A percentile compares a stretch with the other conserved stretches of the same genome.
Evolutionary conservation across 1,140 invertebrate species (phyloP).

Genomic region (Gryon sp.): DNA sequence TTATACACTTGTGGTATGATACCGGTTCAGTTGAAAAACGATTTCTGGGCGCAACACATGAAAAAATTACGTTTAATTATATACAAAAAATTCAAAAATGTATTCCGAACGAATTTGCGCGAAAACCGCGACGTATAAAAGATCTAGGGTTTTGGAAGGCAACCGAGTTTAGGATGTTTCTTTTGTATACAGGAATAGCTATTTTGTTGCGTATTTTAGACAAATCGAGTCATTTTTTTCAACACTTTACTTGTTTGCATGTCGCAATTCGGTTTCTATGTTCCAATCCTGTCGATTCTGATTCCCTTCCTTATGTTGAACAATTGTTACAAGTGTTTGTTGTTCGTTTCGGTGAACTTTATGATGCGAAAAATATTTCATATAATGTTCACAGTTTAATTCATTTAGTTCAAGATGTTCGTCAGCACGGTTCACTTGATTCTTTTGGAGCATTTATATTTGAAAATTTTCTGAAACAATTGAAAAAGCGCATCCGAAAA

Average conservation of each 20-base stretch:
- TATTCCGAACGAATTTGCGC: constrained; percentile 65
- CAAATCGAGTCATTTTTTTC: not conserved
- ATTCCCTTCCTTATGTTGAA: constrained; percentile 39
- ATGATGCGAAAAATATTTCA: constrained; percentile 51
- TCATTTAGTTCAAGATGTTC: constrained; percentile 52
- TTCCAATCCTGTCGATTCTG: not conserved
- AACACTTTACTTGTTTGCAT: constrained; percentile 33
- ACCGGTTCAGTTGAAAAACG: not conserved
- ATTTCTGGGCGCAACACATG: not conserved
- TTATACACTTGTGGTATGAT: constrained; percentile 55
- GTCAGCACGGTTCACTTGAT: constrained; percentile 40
- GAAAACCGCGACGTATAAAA: constrained; percentile 63
- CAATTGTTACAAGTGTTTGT: constrained; percentile 47
- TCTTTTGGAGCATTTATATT: constrained; percentile 44
- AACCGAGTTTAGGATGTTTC: constrained; percentile 57
- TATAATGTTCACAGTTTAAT: constrained; percentile 62
- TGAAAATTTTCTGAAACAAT: constrained; percentile 41
- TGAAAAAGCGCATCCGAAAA: constrained; percentile 47
- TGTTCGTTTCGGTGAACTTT: constrained; percentile 41
- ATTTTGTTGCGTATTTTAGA: constrained; percentile 3
- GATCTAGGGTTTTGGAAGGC: constrained; percentile 66
- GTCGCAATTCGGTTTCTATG: constrained; percentile 42
- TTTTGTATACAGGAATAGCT: constrained; percentile 13
- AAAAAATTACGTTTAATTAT: not conserved
- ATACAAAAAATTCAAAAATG: constrained; percentile 2